Evolutionary conservation across 2,797 vertebrate genomes (phyloP), one percentile per base, ranked within the genome.

Genomic region (Synanceia verrucosa): DNA sequence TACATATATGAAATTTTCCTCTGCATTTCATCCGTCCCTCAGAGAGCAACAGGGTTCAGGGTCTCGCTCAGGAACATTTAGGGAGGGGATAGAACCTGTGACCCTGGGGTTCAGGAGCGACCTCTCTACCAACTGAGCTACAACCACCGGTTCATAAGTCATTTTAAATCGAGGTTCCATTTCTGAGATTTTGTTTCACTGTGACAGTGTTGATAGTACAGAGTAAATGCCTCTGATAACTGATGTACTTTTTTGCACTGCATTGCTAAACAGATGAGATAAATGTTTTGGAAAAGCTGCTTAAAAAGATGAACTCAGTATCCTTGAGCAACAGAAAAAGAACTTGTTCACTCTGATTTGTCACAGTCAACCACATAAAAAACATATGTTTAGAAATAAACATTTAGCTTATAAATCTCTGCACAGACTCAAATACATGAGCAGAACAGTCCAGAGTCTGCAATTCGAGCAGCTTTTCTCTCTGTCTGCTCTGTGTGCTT

Each of bases 381-480:
- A 60, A 82, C 34, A 73, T 14, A 26, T 29, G n/a, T n/a, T n/a
- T n/a, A n/a, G n/a, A n/a, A n/a, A n/a, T 63, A 9, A 60, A 65
- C 61, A 43, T 72, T 47, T 61, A 76, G 24, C 62, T 63, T 43
- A 85, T 58, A 64, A 69, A 75, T 65, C 77, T 85, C 61, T 79
- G 59, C 36, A 67, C 65, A 7, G 74, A 69, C 41, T 89, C 65
- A 10, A 73, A 67, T 6, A 70, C 29, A 16, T 79, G 69, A 60
- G 65, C 47, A 48, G 59, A 78, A 63, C 62, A 78, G 68, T 79
- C 78, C 43, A 72, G 28, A 36, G 63, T 70, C 66, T 85, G 74
- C 23, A 83, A 77, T 61, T 36, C 23, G 29, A 83, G 46, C 31
- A 85, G 41, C 29, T 79, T 34, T 31, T 80, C 43, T 51, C 34